Percentiles rank a stretch among this genome's conserved stretches.
phyloP scores from a whole-genome alignment of 2,113 vertebrate species.

The Mohoua ochrocephala region DNA sequence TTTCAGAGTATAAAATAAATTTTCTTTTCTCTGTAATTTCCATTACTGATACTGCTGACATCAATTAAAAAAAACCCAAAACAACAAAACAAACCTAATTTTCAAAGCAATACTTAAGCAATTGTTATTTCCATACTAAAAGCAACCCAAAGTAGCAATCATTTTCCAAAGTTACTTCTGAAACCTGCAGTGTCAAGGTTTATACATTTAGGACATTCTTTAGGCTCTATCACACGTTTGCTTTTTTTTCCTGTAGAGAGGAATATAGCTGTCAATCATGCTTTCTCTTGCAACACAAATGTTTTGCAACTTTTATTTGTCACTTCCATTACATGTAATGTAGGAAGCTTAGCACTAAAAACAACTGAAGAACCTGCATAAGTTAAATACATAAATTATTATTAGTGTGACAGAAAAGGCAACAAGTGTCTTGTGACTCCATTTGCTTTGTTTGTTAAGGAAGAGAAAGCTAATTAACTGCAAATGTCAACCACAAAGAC shows the following conservation, averaged over 20 bases:
- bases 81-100: not conserved
- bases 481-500: constrained; percentile 57
- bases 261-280: constrained; percentile 42
- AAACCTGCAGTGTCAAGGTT: not conserved
- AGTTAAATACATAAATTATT: constrained; percentile 67
- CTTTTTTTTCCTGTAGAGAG: not conserved
- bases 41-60: not conserved
- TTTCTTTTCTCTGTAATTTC: not conserved
- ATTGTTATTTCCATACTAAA: not conserved
- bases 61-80: not conserved
- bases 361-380: constrained; percentile 53
- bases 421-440: constrained; percentile 39
- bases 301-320: constrained; percentile 37
- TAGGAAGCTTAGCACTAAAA: constrained; percentile 57
- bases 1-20: not conserved
- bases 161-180: constrained; percentile 2
- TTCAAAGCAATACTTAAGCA: not conserved
- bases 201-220: constrained; percentile 4
- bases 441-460: constrained; percentile 64
- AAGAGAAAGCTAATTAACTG: constrained; percentile 68
- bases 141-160: not conserved
- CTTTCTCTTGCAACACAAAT: constrained; percentile 18
- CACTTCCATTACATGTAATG: constrained; percentile 13
- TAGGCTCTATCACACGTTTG: not conserved
- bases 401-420: constrained; percentile 52